Percentiles rank a stretch among this genome's conserved stretches.
Evolutionary conservation across 2,113 vertebrate genomes (phyloP).

Genomic region (Anguilla rostrata): DNA sequence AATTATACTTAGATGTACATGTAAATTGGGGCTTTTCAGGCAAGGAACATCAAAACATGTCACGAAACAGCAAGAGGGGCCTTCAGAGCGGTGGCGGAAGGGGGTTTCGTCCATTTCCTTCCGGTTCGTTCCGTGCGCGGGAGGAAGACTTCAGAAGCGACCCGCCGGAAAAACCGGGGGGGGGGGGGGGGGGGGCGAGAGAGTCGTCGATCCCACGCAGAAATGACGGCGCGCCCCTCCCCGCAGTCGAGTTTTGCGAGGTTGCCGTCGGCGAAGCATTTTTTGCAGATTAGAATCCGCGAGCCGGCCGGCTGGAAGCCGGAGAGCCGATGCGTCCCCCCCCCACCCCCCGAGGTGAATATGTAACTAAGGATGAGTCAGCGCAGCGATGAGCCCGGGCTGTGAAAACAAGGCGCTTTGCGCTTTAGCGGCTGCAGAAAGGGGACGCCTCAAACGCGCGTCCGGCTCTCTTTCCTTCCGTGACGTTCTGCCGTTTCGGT

Average conservation of each 20-base stretch:
- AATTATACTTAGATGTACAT: not conserved
- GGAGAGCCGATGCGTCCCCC: slow-evolving; percentile 38
- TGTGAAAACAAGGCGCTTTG: not conserved
- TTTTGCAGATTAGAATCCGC: slow-evolving; percentile 68
- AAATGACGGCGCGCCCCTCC: slow-evolving; percentile 60
- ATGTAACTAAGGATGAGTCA: slow-evolving; percentile 71
- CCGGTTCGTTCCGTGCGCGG: slow-evolving; percentile 58
- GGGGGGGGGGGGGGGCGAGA: slow-evolving; percentile 53
- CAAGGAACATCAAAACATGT: not conserved
- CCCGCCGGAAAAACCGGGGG: slow-evolving; percentile 68
- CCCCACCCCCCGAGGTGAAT: slow-evolving; percentile 59
- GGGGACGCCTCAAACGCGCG: not conserved
- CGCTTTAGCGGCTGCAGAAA: not conserved
- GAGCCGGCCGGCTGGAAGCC: slow-evolving; percentile 60
- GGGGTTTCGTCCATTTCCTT: slow-evolving; percentile 28
- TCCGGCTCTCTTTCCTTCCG: not conserved
- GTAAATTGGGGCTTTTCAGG: not conserved
- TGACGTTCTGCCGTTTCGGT: not conserved
- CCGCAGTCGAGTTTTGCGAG: slow-evolving; percentile 66
- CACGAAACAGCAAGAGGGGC: not conserved
- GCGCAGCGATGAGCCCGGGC: slow-evolving; percentile 58
- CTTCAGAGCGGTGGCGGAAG: not conserved
- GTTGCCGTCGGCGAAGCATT: slow-evolving; percentile 60
- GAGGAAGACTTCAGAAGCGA: slow-evolving; percentile 69
- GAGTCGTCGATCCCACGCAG: slow-evolving; percentile 62